phyloP scores from a whole-genome alignment of 2,113 vertebrate species.

The Bombycilla garrulus region DNA sequence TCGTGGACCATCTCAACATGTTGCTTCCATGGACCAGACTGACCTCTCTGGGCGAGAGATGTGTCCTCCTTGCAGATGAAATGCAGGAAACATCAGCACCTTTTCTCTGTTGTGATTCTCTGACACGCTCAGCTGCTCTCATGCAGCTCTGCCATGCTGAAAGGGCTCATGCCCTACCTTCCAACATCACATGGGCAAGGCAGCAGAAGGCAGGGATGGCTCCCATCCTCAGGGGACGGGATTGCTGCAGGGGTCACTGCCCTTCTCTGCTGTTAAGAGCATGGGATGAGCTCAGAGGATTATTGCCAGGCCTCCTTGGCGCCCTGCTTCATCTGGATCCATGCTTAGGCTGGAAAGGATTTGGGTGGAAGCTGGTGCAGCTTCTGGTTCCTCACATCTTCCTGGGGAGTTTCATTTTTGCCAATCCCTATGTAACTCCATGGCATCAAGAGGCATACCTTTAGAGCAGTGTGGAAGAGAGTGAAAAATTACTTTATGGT shows the following conservation, averaged over 20 bases:
- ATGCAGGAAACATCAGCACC: background rate
- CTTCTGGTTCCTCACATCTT: background rate
- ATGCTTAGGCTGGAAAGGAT: background rate
- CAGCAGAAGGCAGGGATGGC: background rate
- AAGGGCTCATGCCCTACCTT: background rate
- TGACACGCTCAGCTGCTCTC: background rate
- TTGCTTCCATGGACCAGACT: background rate
- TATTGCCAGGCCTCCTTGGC: fast-evolving
- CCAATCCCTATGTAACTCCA: background rate
- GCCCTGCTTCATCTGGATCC: background rate
- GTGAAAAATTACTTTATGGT: background rate
- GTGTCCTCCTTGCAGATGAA: background rate
- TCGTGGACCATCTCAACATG: background rate
- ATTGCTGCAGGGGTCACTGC: background rate
- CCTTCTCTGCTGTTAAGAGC: background rate
- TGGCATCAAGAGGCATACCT: background rate
- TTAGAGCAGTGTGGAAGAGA: background rate
- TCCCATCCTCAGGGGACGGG: background rate
- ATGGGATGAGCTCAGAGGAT: background rate
- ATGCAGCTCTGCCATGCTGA: background rate
- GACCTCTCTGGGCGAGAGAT: background rate
- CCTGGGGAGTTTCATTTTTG: background rate
- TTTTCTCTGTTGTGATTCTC: background rate
- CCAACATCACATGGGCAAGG: background rate
- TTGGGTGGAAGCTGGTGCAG: background rate